Percentiles rank a stretch among this genome's conserved stretches.
Evolutionary conservation across 2,797 vertebrate genomes (phyloP).

Genomic region (Rousettus madagascariensis): DNA sequence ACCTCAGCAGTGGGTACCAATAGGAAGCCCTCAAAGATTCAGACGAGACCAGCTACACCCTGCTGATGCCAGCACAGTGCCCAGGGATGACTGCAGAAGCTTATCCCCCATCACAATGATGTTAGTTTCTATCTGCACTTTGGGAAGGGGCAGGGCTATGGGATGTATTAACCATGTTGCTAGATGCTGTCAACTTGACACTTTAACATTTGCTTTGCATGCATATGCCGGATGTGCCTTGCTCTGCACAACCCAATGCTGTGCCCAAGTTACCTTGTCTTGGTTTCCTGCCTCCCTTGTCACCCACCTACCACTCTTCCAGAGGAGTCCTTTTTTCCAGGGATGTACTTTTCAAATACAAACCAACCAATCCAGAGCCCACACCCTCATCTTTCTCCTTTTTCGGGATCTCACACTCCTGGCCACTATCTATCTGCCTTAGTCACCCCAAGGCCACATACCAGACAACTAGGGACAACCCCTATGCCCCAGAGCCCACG

Average conservation of each 20-base stretch:
- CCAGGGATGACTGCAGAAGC: neutral
- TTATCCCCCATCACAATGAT: rapidly evolving
- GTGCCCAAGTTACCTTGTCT: neutral
- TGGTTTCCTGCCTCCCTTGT: neutral
- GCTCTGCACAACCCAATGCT: neutral
- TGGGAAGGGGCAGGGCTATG: neutral
- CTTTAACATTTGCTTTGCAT: neutral
- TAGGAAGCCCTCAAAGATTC: neutral
- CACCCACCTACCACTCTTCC: neutral
- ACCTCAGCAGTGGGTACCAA: neutral
- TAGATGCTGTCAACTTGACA: neutral
- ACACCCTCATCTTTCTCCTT: neutral
- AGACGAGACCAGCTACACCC: neutral
- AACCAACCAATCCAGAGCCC: neutral
- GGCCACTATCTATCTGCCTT: neutral
- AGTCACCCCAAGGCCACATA: no score
- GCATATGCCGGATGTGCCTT: neutral
- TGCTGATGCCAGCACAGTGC: neutral
- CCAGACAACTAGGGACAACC: neutral
- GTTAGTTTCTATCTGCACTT: neutral
- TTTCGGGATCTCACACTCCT: neutral
- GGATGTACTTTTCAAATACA: neutral
- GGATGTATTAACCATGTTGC: neutral
- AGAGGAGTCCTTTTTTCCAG: neutral
- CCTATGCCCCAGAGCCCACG: no score